Conservation (phyloP, 2,888 invertebrate species). For the Urechis unicinctus region DNA sequence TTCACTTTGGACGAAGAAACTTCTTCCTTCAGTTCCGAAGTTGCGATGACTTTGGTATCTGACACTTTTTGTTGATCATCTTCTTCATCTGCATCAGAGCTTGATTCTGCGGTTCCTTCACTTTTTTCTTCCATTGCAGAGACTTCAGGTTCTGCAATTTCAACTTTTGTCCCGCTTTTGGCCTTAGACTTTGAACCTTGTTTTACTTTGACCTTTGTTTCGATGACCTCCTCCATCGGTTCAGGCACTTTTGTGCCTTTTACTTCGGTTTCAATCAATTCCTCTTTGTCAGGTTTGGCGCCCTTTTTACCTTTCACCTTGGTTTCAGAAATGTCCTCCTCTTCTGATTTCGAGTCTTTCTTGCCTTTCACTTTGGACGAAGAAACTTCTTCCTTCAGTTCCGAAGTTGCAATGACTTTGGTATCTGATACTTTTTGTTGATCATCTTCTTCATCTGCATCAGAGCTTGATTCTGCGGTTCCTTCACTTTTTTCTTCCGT, state of each 20-base stretch:
- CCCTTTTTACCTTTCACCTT: too few species aligned
- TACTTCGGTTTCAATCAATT: neutral
- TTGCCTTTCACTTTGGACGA: neutral
- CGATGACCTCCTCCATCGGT: neutral
- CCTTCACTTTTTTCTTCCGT: neutral
- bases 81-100: neutral
- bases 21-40: neutral
- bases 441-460: neutral
- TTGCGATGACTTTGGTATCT: too few species aligned
- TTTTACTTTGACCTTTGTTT: neutral
- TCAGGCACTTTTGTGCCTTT: neutral
- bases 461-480: neutral
- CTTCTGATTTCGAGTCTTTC: too few species aligned
- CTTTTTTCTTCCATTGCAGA: neutral
- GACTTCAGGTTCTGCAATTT: neutral
- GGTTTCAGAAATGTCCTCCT: too few species aligned
- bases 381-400: neutral
- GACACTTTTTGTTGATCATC: neutral
- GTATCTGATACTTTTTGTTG: neutral
- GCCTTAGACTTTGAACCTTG: neutral
- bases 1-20: neutral
- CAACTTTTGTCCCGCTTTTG: neutral
- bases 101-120: neutral
- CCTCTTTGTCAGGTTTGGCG: neutral
- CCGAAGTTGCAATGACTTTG: too few species aligned